Conservation (phyloP, 2,888 invertebrate species). For the Pantelozetes paolii region DNA sequence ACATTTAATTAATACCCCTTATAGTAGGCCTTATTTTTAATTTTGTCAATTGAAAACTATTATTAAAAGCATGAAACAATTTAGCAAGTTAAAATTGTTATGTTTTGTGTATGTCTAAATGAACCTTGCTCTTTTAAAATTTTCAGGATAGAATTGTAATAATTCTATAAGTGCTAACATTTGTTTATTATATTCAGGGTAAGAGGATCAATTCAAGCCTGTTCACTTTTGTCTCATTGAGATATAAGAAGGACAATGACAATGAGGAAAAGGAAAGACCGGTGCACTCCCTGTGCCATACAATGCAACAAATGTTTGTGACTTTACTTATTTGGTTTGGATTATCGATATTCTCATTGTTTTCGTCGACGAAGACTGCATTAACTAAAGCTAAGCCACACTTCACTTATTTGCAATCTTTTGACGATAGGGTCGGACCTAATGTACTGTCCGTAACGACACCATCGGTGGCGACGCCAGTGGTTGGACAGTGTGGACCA, state of each 20-base stretch:
- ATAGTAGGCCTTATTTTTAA: too few species aligned
- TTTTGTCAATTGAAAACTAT: too few species aligned
- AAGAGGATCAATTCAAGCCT: not conserved
- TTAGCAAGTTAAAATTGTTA: too few species aligned
- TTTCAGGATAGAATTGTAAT: too few species aligned
- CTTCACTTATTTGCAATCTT: not conserved
- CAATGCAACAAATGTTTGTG: not conserved
- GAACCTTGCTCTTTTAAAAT: too few species aligned
- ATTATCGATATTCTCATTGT: not conserved
- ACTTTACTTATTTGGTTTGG: not conserved
- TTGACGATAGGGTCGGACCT: not conserved
- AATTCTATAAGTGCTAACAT: too few species aligned
- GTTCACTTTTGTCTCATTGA: not conserved
- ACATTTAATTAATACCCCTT: too few species aligned
- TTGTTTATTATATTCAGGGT: not conserved
- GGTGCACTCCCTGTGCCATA: not conserved
- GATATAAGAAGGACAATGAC: not conserved
- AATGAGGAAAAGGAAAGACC: not conserved
- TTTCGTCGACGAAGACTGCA: not conserved
- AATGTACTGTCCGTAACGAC: not conserved
- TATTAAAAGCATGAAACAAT: too few species aligned
- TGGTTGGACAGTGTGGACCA: not conserved
- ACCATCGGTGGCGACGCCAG: not conserved
- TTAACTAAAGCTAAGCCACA: not conserved
- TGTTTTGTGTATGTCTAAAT: too few species aligned